Evolutionary conservation across 2,113 vertebrate genomes (phyloP).

Genomic region (Poeciliopsis turrubarensis): DNA sequence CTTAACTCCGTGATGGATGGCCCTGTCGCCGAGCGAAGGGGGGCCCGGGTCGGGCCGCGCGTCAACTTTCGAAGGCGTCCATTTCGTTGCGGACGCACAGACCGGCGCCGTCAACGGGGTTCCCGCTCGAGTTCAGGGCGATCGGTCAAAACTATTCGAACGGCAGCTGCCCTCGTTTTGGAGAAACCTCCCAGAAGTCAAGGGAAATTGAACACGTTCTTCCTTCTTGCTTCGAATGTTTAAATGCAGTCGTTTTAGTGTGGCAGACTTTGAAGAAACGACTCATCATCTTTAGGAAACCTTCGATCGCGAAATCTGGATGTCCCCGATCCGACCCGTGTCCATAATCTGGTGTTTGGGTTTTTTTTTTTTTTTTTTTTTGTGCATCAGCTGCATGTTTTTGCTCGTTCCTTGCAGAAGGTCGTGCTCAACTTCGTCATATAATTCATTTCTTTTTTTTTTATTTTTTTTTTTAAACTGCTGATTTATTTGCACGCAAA

Average conservation of each 20-base stretch:
- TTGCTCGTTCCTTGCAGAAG: neutral
- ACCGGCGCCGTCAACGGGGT: conserved; percentile 1
- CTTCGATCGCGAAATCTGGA: neutral
- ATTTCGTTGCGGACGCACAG: conserved; percentile 78
- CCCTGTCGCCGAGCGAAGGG: conserved; percentile 82
- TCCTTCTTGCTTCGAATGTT: neutral
- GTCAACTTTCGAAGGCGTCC: conserved; percentile 87
- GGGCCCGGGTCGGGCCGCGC: conserved; percentile 73
- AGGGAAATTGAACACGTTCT: neutral
- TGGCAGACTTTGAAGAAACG: neutral
- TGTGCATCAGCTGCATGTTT: neutral
- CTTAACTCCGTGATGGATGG: conserved; percentile 92
- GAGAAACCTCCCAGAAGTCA: neutral
- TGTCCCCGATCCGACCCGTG: neutral
- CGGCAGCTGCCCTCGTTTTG: neutral
- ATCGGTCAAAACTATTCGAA: neutral
- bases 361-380: neutral
- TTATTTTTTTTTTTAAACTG: too few relatives aligned
- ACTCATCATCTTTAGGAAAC: neutral
- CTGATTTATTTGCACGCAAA: too few relatives aligned
- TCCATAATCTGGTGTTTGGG: neutral
- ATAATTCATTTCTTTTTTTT: too few relatives aligned
- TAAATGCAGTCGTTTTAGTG: neutral
- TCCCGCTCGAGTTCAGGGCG: neutral
- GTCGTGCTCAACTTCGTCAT: too few relatives aligned